Evolutionary conservation across 2,113 vertebrate genomes (phyloP), one percentile per base, ranked within the genome.

Genomic region (Porphyrio hochstetteri): DNA sequence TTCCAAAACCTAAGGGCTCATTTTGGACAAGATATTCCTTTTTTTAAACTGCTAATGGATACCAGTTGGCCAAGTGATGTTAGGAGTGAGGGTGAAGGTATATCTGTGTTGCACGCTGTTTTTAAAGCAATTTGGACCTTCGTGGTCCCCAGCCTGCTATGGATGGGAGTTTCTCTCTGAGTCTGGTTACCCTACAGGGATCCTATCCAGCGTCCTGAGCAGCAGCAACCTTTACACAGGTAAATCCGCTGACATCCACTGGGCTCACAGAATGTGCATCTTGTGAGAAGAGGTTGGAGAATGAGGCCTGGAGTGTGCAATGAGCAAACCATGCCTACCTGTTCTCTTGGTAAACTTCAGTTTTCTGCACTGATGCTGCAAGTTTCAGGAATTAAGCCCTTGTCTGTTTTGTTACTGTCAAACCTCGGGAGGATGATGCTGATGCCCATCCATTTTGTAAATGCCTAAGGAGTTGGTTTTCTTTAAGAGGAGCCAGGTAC

Each of bases 381-480:
- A 92, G 94, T 88, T 93, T 86, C 68, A 50, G 64, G 44, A 94
- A 91, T 57, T 77, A 50, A 89, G 50, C 19, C 69, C 77, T 85
- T 90, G 90, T 84, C 90, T 90, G 12, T 82, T 94, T 89, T 94
- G 76, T 95, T 86, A 59, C 82, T 77, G 85, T 67, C 81, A 90
- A 36, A 81, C n/a, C 53, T 83, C 28, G 18, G 55, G 64, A 82
- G 40, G 72, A 86, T 1, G 17, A 21, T 19, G 46, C 68, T 82
- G 79, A 78, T 88, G 46, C 33, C 31, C 38, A 18, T 88, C 64
- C 40, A 59, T 74, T 83, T 50, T 13, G 65, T 55, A 94, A 95
- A 55, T 94, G 88, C 85, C 92, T 81, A n/a, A 80, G 91, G 94
- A 92, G 74, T 48, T 95, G 35, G 40, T 10, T 0, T 46, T 95